phyloP scores from a whole-genome alignment of 2,113 vertebrate species.

The Indicator maculatus region DNA sequence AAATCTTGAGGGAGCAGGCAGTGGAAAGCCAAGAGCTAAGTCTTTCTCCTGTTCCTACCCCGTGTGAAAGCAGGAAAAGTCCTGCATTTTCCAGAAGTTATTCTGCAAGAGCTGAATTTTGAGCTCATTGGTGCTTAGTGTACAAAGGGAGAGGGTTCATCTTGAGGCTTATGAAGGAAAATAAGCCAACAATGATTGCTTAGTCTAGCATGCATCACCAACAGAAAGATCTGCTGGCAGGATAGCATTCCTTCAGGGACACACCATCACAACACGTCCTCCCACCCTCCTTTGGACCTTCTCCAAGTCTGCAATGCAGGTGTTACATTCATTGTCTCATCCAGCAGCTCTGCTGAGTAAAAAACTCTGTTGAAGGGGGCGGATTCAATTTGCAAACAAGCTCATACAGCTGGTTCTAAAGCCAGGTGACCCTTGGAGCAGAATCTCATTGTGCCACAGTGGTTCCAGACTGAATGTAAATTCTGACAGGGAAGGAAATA shows the following conservation, averaged over 20 bases:
- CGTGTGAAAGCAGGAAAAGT: neutral
- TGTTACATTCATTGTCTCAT: conserved; percentile 19
- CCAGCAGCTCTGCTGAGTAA: conserved; percentile 16
- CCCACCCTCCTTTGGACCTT: conserved; percentile 51
- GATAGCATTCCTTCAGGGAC: conserved; percentile 36
- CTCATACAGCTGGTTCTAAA: conserved; percentile 24
- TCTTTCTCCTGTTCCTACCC: neutral
- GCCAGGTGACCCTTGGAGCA: conserved; percentile 35
- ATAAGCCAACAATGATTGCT: neutral
- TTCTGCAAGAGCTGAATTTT: neutral
- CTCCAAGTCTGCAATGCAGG: conserved; percentile 72
- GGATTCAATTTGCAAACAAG: conserved; percentile 54
- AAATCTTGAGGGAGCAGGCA: neutral
- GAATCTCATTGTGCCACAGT: neutral
- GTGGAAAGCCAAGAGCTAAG: neutral
- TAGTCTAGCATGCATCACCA: neutral
- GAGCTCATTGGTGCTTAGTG: neutral
- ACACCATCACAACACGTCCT: conserved; percentile 13
- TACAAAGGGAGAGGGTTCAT: neutral
- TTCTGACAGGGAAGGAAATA: conserved; percentile 37
- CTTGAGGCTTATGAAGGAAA: neutral
- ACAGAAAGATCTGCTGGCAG: conserved; percentile 39
- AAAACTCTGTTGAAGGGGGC: neutral
- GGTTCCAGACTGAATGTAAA: conserved; percentile 46
- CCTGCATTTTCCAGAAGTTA: neutral